These are phyloP conservation scores for Geodia barretti DNA, from an alignment of 37 sponge, comb jelly and placozoan genomes.

Conservation along the genomic window DNA sequence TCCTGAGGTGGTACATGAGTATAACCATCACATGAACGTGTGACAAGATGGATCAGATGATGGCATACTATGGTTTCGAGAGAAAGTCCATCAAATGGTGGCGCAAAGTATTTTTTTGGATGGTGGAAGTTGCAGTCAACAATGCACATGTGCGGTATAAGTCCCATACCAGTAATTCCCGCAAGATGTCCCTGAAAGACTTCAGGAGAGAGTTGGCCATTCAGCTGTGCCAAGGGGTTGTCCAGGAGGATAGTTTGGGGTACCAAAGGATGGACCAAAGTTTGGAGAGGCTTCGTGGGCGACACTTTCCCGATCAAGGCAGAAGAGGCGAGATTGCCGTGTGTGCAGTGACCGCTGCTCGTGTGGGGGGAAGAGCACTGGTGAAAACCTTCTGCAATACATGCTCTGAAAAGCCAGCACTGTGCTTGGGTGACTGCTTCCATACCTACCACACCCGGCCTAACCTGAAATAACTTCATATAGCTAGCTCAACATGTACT, in stretches of 20 bases:
- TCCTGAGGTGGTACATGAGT: neutral
- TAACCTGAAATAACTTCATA: too few relatives aligned
- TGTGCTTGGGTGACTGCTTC: neutral
- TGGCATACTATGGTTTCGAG: neutral
- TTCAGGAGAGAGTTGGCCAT: neutral
- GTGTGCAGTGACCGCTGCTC: slow-evolving; percentile 1
- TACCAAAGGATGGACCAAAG: neutral
- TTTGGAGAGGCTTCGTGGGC: neutral
- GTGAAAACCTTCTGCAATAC: too few relatives aligned
- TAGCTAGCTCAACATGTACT: too few relatives aligned
- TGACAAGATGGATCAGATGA: neutral
- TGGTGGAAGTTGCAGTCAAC: neutral
- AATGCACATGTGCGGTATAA: neutral
- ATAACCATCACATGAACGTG: neutral
- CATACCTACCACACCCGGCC: neutral
- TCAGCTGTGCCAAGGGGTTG: too few relatives aligned
- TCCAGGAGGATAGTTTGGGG: too few relatives aligned
- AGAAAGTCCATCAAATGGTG: neutral
- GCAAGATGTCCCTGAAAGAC: neutral
- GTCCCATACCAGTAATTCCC: neutral
- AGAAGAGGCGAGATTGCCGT: neutral
- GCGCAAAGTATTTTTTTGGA: neutral
- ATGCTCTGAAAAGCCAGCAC: neutral
- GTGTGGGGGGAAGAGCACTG: too few relatives aligned
- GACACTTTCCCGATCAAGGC: neutral